Evolutionary conservation across 2,113 vertebrate genomes (phyloP).

Genomic region (Dasyurus viverrinus): DNA sequence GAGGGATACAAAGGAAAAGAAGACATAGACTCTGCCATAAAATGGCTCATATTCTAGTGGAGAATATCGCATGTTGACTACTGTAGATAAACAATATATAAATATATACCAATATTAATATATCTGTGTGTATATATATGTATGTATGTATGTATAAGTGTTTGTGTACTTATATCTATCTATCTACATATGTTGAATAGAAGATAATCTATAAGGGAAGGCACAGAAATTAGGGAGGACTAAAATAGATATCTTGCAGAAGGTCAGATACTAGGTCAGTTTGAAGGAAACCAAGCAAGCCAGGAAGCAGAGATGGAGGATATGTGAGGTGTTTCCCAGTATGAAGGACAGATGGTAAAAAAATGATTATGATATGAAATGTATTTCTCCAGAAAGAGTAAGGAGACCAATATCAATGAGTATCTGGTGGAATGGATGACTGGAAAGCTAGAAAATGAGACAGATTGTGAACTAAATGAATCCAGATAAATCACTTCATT

Average conservation of each 20-base stretch:
- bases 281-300: not conserved
- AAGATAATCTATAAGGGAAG: not conserved
- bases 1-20: not conserved
- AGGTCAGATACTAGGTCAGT: not conserved
- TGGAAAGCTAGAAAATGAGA: not conserved
- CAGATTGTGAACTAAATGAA: not conserved
- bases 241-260: not conserved
- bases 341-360: not conserved
- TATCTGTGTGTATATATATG: no score
- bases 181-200: no score
- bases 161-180: no score
- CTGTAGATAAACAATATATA: not conserved
- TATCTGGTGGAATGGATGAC: not conserved
- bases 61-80: not conserved
- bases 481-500: not conserved
- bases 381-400: not conserved
- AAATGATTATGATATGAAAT: not conserved
- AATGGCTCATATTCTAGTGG: not conserved
- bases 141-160: no score
- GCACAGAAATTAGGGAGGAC: not conserved
- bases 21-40: not conserved
- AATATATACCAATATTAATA: no score
- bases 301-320: not conserved
- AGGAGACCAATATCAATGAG: not conserved
- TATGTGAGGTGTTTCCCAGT: no score